These are phyloP conservation scores for Lobophora halterata DNA, from an alignment of 2,888 invertebrate species.

Conservation along the genomic window DNA sequence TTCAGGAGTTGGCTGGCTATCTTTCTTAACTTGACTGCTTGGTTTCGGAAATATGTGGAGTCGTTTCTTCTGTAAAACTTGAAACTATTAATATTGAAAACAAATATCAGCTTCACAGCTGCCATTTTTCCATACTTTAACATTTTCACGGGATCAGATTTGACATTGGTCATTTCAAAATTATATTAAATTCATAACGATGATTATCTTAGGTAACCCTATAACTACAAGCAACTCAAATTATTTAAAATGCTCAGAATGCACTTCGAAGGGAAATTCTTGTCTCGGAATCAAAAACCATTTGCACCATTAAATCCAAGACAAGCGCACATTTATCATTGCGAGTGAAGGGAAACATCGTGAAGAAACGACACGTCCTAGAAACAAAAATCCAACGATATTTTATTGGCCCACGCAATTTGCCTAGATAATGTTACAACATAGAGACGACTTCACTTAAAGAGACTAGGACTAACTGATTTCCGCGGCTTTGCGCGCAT, in stretches of 20 bases:
- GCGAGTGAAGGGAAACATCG: conserved; percentile 21
- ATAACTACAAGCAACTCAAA: too few species aligned
- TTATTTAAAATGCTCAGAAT: conserved; percentile 8
- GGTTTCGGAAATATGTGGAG: conserved; percentile 49
- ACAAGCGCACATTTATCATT: conserved; percentile 19
- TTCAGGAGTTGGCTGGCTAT: conserved; percentile 76
- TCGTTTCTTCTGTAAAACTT: conserved; percentile 12
- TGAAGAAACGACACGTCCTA: conserved; percentile 19
- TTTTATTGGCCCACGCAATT: conserved; percentile 15
- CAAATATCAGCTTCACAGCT: too few species aligned
- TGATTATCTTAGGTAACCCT: too few species aligned
- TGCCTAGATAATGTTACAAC: conserved; percentile 1
- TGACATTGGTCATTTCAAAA: too few species aligned
- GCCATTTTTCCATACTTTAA: too few species aligned
- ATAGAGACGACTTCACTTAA: not conserved
- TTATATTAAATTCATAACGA: too few species aligned
- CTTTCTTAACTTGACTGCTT: conserved; percentile 75
- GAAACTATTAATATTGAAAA: too few species aligned
- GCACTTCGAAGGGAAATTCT: not conserved
- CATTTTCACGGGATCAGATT: too few species aligned
- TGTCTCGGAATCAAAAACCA: conserved; percentile 6
- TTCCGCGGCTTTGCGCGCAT: too few species aligned
- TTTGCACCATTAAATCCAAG: conserved; percentile 17
- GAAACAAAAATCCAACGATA: conserved; percentile 15
- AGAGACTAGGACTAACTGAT: not conserved